These are phyloP conservation scores for Auanema freiburgensis DNA, from an alignment of 2,888 invertebrate species.

Conservation along the genomic window DNA sequence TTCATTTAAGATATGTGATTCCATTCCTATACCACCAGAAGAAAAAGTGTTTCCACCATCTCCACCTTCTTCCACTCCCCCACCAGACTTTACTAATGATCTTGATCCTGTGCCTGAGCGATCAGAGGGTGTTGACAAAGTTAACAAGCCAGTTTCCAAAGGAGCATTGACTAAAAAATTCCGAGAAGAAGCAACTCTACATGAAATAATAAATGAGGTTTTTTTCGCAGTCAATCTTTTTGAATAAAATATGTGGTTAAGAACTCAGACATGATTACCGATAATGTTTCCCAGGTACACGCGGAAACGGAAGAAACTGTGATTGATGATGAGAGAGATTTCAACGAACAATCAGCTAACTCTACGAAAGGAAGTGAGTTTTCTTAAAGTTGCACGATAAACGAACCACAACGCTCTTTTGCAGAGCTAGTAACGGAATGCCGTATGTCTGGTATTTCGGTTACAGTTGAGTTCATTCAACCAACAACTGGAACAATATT, in stretches of 20 bases:
- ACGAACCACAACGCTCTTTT: neutral
- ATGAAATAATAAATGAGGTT: slow-evolving; percentile 1
- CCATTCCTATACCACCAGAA: slow-evolving; percentile 23
- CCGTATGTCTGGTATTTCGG: slow-evolving; percentile 53
- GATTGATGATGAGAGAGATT: slow-evolving; percentile 39
- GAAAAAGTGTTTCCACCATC: slow-evolving; percentile 11
- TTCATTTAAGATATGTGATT: slow-evolving; percentile 23
- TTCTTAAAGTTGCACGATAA: neutral
- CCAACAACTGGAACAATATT: slow-evolving; percentile 59
- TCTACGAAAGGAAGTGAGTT: slow-evolving; percentile 17
- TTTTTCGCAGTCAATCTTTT: no score
- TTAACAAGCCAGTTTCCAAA: no score
- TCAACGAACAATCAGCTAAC: slow-evolving; percentile 16
- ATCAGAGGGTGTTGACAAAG: no score
- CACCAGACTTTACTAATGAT: no score
- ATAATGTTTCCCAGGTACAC: slow-evolving; percentile 5
- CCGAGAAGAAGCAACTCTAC: neutral
- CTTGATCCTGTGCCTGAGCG: no score
- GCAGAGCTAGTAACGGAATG: slow-evolving; percentile 59
- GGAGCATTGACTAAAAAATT: no score
- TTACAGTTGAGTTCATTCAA: slow-evolving; percentile 46
- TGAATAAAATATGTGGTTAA: no score
- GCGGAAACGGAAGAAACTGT: slow-evolving; percentile 23
- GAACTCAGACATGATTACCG: slow-evolving; percentile 10
- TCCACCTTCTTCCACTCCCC: neutral